Conservation (phyloP, 2,113 vertebrate species). For the Clinocottus analis region DNA sequence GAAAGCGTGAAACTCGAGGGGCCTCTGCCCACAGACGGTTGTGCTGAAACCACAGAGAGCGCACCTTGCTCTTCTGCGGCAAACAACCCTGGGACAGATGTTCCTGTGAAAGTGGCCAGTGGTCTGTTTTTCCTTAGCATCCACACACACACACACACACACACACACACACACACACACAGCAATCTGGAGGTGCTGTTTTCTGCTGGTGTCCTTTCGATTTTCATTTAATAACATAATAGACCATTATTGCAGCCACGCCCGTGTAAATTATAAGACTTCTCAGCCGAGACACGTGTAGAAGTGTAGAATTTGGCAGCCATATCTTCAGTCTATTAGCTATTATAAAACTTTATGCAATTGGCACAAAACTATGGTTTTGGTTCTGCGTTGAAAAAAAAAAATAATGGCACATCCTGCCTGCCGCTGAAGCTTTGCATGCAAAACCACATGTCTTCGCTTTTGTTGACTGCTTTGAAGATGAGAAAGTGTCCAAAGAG, state of each 20-base stretch:
- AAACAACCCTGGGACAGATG: constrained; percentile 33
- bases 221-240: background rate
- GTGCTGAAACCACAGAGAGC: constrained; percentile 33
- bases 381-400: constrained; percentile 1
- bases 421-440: constrained; percentile 23
- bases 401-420: constrained; percentile 2
- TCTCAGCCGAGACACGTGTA: background rate
- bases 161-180: background rate
- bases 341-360: background rate
- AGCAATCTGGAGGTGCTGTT: background rate
- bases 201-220: background rate
- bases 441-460: constrained; percentile 38
- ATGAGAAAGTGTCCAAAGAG: constrained; percentile 46
- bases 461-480: constrained; percentile 52
- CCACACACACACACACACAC: background rate
- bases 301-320: background rate
- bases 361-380: background rate
- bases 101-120: constrained; percentile 30
- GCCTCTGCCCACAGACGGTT: constrained; percentile 2
- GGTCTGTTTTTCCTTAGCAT: constrained; percentile 22
- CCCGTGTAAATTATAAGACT: background rate
- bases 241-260: background rate
- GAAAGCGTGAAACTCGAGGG: constrained; percentile 31
- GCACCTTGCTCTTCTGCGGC: constrained; percentile 24
- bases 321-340: background rate